Conservation (phyloP, 2,797 vertebrate genomes). For the Sebastes goodei region DNA sequence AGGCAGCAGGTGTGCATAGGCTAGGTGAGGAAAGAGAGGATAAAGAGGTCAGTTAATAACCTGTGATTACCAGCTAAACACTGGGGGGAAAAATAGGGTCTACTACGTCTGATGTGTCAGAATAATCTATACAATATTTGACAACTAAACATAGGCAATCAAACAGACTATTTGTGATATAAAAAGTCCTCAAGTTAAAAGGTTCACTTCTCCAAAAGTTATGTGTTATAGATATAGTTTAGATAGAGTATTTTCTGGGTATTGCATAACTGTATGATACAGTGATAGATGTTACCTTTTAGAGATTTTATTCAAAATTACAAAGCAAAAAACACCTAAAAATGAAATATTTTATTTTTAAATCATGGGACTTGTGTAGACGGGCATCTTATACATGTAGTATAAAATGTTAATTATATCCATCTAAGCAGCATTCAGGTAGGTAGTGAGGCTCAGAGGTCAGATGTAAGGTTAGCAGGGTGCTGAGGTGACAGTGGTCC, state of each 20-base stretch:
- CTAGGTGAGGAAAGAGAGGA: slow-evolving; percentile 74
- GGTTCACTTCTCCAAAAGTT: background rate
- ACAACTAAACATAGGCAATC: background rate
- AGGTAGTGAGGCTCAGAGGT: background rate
- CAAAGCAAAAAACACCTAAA: background rate
- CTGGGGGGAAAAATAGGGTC: background rate
- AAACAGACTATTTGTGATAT: background rate
- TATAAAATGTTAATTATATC: background rate
- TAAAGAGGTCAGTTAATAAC: background rate
- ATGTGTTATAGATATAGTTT: background rate
- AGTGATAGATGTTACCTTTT: background rate
- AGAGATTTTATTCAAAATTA: background rate
- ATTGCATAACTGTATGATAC: background rate
- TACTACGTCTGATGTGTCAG: background rate
- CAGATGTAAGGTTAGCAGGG: background rate
- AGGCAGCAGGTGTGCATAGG: slow-evolving; percentile 97
- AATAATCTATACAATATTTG: background rate
- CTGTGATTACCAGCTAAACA: background rate
- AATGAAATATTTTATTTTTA: background rate
- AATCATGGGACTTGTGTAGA: background rate
- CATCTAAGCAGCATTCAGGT: background rate
- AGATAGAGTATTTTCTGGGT: background rate
- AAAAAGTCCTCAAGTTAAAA: background rate
- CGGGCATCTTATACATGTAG: background rate
- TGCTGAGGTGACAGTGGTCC: background rate